Evolutionary conservation across 2,888 invertebrate species (phyloP).

Genomic region (Cryptocephalus primarius): DNA sequence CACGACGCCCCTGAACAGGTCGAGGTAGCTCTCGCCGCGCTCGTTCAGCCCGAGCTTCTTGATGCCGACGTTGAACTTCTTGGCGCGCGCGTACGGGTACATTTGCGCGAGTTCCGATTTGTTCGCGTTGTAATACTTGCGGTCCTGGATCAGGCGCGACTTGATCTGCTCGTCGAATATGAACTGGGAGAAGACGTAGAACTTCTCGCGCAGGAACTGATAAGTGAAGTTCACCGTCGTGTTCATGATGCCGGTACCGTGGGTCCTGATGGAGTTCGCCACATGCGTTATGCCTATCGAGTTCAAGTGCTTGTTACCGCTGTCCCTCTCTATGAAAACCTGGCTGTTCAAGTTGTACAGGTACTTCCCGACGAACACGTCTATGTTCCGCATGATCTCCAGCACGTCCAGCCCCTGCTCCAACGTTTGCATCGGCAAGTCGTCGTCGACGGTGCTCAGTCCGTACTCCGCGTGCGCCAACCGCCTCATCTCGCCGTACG

Average conservation of each 20-base stretch:
- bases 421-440: conserved; percentile 89
- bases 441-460: conserved; percentile 76
- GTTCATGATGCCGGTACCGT: conserved; percentile 81
- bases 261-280: conserved; percentile 92
- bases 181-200: conserved; percentile 92
- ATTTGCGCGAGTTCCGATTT: conserved; percentile 52
- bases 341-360: conserved; percentile 94
- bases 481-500: conserved; percentile 93
- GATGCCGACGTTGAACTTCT: conserved; percentile 87
- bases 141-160: conserved; percentile 82
- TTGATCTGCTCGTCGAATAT: conserved; percentile 97
- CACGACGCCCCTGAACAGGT: conserved; percentile 83
- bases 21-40: conserved; percentile 80
- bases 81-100: conserved; percentile 82
- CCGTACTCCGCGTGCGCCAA: conserved; percentile 78
- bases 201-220: conserved; percentile 87
- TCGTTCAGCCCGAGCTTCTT: conserved; percentile 72
- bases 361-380: conserved; percentile 87
- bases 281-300: conserved; percentile 92
- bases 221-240: conserved; percentile 70
- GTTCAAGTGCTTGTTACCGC: conserved; percentile 82
- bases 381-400: conserved; percentile 94
- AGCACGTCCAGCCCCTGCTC: conserved; percentile 96
- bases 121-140: conserved; percentile 70
- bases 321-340: conserved; percentile 85